phyloP scores from a whole-genome alignment of 2,797 vertebrate genomes.

The Cryptoblepharus egeriae region DNA sequence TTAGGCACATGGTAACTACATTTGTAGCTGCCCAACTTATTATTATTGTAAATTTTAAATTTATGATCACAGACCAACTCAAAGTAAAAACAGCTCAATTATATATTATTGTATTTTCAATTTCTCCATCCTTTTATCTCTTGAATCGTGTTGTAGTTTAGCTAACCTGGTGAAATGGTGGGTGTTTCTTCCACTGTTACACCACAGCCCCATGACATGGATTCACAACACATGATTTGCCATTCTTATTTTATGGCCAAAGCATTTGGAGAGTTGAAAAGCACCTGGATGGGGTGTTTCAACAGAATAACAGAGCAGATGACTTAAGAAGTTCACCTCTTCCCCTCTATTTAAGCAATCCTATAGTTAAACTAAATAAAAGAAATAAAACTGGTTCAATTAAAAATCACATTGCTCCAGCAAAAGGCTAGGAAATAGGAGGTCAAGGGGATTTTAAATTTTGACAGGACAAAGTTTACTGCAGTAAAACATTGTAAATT shows the following conservation, averaged over 20 bases:
- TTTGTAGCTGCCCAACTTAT: background rate
- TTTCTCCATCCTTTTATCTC: background rate
- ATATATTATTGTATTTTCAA: background rate
- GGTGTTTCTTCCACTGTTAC: background rate
- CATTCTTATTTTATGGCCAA: constrained; percentile 43
- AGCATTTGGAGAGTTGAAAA: constrained; percentile 32
- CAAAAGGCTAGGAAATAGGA: constrained; percentile 7
- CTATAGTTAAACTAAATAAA: background rate
- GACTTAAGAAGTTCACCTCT: constrained; percentile 31
- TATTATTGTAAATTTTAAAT: too few relatives aligned
- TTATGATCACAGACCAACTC: too few relatives aligned
- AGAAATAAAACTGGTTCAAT: constrained; percentile 19
- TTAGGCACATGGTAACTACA: background rate
- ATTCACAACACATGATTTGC: constrained; percentile 14
- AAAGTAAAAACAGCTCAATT: too few relatives aligned
- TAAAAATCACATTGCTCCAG: constrained; percentile 33
- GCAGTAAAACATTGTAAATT: constrained; percentile 5
- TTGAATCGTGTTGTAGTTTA: background rate
- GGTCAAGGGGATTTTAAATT: constrained; percentile 2
- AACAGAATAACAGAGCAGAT: background rate
- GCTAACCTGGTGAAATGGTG: background rate
- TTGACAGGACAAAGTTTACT: background rate
- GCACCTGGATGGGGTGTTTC: background rate
- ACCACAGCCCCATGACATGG: background rate
- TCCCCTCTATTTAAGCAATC: background rate